Evolutionary conservation across 2,797 vertebrate genomes (phyloP).

Genomic region (Phrynocephalus guinanensis): DNA sequence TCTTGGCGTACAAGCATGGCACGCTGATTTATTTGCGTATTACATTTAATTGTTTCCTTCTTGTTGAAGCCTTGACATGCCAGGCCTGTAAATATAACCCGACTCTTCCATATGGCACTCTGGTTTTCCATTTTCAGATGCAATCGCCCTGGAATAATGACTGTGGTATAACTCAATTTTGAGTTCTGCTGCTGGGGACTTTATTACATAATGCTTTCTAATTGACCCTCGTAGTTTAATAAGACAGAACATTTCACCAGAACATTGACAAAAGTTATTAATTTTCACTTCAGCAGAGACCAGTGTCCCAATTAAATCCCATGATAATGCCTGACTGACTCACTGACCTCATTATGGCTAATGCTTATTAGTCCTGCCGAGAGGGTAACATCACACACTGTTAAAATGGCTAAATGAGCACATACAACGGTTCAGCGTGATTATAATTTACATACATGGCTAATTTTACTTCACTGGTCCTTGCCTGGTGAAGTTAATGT

Average conservation of each 20-base stretch:
- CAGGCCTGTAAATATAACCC: constrained; percentile 83
- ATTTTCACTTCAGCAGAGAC: constrained; percentile 99
- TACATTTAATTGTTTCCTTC: constrained; percentile 84
- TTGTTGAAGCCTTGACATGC: constrained; percentile 82
- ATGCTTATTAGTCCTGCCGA: constrained; percentile 93
- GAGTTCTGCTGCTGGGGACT: constrained; percentile 92
- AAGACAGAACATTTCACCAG: constrained; percentile 93
- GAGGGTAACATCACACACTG: constrained; percentile 84
- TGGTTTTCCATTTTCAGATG: constrained; percentile 86
- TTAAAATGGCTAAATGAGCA: constrained; percentile 85
- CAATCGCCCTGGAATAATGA: constrained; percentile 85
- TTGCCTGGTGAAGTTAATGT: constrained; percentile 75
- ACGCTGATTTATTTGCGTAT: constrained; percentile 83
- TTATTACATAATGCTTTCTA: constrained; percentile 98
- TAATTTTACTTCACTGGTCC: constrained; percentile 81
- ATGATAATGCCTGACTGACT: constrained; percentile 92
- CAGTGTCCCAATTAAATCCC: constrained; percentile 99
- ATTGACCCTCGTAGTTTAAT: constrained; percentile 98
- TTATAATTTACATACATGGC: constrained; percentile 86
- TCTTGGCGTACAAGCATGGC: constrained; percentile 70
- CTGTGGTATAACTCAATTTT: constrained; percentile 93
- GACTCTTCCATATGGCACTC: constrained; percentile 80
- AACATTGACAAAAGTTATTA: constrained; percentile 99
- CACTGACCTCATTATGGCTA: constrained; percentile 95
- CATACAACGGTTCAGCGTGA: constrained; percentile 81